phyloP scores from a whole-genome alignment of 37 sponge, comb jelly and placozoan genomes.

The Hexactinellida sp. region DNA sequence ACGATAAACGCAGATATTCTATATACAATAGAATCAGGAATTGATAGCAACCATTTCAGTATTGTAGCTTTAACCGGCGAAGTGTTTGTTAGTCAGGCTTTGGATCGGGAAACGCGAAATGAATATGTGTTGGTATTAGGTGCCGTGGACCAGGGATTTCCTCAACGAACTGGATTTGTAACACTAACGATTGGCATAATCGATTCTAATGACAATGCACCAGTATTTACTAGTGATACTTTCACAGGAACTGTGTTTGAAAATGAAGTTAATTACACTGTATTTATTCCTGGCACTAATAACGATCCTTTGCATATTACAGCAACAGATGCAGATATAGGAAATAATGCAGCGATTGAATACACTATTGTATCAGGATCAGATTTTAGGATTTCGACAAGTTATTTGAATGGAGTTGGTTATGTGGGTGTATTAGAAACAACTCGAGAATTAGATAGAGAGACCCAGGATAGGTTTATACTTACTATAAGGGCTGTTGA shows the following conservation, averaged over 20 bases:
- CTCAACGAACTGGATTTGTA: background rate
- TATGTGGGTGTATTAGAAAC: background rate
- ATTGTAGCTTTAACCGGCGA: background rate
- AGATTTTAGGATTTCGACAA: background rate
- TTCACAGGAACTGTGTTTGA: background rate
- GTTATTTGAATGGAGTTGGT: background rate
- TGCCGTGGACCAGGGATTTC: background rate
- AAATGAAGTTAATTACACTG: background rate
- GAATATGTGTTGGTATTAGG: background rate
- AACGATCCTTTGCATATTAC: conserved; percentile 1
- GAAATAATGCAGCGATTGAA: conserved; percentile 26
- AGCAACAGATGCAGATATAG: conserved; percentile 44
- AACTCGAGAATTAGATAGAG: background rate
- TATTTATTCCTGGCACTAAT: background rate
- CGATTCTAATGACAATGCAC: background rate
- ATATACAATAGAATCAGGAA: conserved; percentile 24
- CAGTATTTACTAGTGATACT: background rate
- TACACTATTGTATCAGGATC: conserved; percentile 18
- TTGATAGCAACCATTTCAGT: conserved; percentile 16
- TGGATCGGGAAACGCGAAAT: background rate
- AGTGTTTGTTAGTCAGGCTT: background rate
- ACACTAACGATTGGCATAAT: background rate
- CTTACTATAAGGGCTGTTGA: background rate
- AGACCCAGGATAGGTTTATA: background rate
- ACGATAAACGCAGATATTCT: conserved; percentile 31